Conservation (phyloP, 2,113 vertebrate genomes). For the Sminthopsis crassicaudata region DNA sequence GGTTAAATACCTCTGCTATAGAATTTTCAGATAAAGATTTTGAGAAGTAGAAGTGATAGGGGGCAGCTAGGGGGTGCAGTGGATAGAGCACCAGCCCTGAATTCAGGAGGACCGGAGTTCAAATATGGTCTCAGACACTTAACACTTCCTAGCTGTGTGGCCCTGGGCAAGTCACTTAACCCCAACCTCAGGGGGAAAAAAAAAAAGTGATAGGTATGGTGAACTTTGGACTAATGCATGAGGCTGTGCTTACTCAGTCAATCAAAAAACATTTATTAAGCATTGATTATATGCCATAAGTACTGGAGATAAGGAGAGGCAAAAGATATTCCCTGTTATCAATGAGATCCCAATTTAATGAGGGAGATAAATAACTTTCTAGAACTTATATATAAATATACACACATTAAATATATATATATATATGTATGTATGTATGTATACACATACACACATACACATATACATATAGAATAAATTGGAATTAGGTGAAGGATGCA, state of each 20-base stretch:
- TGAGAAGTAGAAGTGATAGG: background rate
- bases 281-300: background rate
- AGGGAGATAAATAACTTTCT: background rate
- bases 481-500: background rate
- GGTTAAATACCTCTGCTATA: background rate
- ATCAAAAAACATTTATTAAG: background rate
- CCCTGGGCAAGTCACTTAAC: no score
- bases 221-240: background rate
- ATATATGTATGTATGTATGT: no score
- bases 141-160: no score
- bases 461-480: background rate
- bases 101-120: no score
- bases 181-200: no score
- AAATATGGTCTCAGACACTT: no score
- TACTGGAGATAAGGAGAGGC: background rate
- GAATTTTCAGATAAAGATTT: background rate
- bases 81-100: no score
- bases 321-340: background rate
- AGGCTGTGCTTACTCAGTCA: conserved; percentile 2
- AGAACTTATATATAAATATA: background rate
- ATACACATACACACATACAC: background rate
- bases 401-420: no score
- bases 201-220: background rate
- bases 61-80: no score
- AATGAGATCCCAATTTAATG: background rate